Evolutionary conservation across 1,140 invertebrate species (phyloP).

Genomic region (Drosophila kanapiae): DNA sequence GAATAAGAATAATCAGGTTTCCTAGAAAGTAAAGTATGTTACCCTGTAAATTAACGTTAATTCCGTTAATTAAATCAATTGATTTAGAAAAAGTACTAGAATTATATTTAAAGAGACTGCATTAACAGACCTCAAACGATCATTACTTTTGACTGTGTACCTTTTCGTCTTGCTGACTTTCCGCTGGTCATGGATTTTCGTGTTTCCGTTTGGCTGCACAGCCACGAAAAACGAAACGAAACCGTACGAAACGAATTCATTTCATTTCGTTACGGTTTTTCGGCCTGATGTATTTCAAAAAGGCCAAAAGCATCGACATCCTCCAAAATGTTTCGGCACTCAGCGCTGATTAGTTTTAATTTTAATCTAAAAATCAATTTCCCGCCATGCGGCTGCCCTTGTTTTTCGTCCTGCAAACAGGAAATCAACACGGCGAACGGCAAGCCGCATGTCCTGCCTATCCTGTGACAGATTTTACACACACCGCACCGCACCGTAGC

Average conservation of each 20-base stretch:
- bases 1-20: no score
- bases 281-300: conserved; percentile 76
- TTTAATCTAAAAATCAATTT: conserved; percentile 85
- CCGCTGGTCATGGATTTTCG: conserved; percentile 57
- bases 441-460: conserved; percentile 45
- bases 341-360: conserved; percentile 84
- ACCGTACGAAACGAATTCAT: conserved; percentile 66
- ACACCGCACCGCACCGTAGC: not conserved
- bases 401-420: conserved; percentile 76
- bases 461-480: conserved; percentile 67
- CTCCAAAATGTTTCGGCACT: conserved; percentile 55
- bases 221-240: conserved; percentile 67
- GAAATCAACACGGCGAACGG: conserved; percentile 69
- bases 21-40: not conserved
- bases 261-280: conserved; percentile 82
- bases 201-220: conserved; percentile 78
- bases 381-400: conserved; percentile 67
- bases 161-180: conserved; percentile 43
- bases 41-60: no score
- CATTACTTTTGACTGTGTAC: not conserved
- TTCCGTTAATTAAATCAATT: no score
- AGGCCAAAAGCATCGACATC: conserved; percentile 48
- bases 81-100: no score
- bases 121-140: not conserved
- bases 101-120: not conserved